These are phyloP conservation scores for Drosophila kikkawai DNA, from an alignment of 1,140 invertebrate species.

Conservation along the genomic window DNA sequence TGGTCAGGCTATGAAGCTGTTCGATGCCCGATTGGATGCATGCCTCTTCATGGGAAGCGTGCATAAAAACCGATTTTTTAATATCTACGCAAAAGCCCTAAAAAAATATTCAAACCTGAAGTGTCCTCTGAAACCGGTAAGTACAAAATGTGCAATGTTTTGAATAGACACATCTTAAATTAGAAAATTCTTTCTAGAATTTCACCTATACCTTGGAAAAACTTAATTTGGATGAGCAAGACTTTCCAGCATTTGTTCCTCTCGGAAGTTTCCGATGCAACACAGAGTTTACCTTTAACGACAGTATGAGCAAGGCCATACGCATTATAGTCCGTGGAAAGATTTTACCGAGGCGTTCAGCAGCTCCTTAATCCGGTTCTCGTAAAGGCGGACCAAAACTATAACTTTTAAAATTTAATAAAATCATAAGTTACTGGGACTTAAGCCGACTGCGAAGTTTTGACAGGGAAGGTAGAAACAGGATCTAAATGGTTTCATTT, in stretches of 20 bases:
- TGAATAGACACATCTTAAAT: background rate
- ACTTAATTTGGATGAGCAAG: conserved; percentile 28
- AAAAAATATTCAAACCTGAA: background rate
- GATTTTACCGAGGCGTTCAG: background rate
- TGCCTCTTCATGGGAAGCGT: conserved; percentile 39
- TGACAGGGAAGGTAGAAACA: no score
- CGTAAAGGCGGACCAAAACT: background rate
- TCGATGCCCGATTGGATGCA: conserved; percentile 13
- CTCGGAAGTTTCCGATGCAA: conserved; percentile 18
- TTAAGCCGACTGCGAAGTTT: background rate
- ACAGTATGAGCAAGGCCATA: background rate
- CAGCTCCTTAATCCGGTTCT: background rate
- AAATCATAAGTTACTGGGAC: background rate
- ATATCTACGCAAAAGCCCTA: conserved; percentile 25
- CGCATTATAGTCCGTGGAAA: background rate
- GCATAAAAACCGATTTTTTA: conserved; percentile 47
- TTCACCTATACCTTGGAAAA: conserved; percentile 28
- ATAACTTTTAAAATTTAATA: background rate
- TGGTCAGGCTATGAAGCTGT: conserved; percentile 37
- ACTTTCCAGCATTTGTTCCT: conserved; percentile 47
- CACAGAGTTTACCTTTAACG: conserved; percentile 23
- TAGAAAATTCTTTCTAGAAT: conserved; percentile 10
- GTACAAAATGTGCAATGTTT: background rate
- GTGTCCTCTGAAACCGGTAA: conserved; percentile 58
- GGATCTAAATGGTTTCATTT: background rate